A percentile compares a stretch with the other conserved stretches of the same genome.
Evolutionary conservation across 2,113 vertebrate genomes (phyloP).

Genomic region (Psephotus haematonotus): DNA sequence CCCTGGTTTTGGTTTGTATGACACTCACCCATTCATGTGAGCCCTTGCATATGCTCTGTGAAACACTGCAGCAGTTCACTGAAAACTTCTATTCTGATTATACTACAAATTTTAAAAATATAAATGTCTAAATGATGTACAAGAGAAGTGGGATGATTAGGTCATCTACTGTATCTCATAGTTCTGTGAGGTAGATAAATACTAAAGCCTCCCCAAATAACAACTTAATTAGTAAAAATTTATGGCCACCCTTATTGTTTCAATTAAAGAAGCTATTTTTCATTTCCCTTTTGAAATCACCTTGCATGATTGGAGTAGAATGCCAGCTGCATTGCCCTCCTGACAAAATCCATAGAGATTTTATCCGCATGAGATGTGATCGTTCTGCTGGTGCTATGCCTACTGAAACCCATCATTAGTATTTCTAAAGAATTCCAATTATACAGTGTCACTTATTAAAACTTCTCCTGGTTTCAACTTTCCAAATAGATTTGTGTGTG

Average conservation of each 20-base stretch:
- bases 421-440: not conserved
- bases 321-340: not conserved
- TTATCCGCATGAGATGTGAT: not conserved
- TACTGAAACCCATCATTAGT: not conserved
- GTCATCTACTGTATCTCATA: not conserved
- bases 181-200: not conserved
- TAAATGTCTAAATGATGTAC: not conserved
- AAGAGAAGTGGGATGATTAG: not conserved
- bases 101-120: not conserved
- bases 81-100: not conserved
- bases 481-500: not conserved
- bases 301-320: not conserved
- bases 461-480: not conserved
- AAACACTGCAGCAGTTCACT: not conserved
- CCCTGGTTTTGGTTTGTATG: not conserved
- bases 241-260: not conserved
- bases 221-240: not conserved
- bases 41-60: not conserved
- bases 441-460: not conserved
- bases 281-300: not conserved
- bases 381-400: not conserved
- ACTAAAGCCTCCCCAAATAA: not conserved
- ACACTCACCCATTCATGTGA: not conserved
- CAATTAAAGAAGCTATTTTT: not conserved
- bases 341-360: slow-evolving; percentile 12